Evolutionary conservation across 2,797 vertebrate species (phyloP).

Genomic region (Tapera naevia): DNA sequence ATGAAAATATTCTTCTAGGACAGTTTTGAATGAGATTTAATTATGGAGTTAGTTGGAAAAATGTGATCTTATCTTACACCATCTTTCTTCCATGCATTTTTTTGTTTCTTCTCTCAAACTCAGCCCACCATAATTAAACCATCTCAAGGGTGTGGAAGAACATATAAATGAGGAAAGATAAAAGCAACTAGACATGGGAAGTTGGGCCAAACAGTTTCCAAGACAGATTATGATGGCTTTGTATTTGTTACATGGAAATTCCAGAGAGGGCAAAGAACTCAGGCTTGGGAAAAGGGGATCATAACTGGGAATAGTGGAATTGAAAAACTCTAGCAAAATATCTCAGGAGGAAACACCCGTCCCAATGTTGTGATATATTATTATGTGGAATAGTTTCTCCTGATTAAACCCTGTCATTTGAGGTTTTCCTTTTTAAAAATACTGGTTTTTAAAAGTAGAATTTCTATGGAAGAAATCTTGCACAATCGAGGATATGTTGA

Average conservation of each 20-base stretch:
- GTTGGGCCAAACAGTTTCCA: not conserved
- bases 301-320: not conserved
- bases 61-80: not conserved
- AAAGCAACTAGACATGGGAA: not conserved
- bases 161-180: not conserved
- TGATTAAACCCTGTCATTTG: not conserved
- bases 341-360: not conserved
- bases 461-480: not conserved
- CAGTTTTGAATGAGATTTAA: not conserved
- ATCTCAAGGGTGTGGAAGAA: not conserved
- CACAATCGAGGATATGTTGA: fast-evolving
- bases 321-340: not conserved
- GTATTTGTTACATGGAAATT: not conserved
- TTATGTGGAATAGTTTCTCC: not conserved
- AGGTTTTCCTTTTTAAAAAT: not conserved
- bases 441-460: not conserved
- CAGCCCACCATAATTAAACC: not conserved
- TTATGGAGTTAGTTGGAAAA: not conserved
- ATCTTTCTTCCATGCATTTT: not conserved
- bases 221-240: not conserved
- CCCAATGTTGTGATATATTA: not conserved
- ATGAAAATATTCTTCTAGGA: not conserved
- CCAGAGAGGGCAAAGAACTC: not conserved
- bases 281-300: not conserved
- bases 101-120: not conserved